A percentile compares a stretch with the other conserved stretches of the same genome.
phyloP scores from a whole-genome alignment of 1,140 invertebrate genomes.

The Nephotettix cincticeps region DNA sequence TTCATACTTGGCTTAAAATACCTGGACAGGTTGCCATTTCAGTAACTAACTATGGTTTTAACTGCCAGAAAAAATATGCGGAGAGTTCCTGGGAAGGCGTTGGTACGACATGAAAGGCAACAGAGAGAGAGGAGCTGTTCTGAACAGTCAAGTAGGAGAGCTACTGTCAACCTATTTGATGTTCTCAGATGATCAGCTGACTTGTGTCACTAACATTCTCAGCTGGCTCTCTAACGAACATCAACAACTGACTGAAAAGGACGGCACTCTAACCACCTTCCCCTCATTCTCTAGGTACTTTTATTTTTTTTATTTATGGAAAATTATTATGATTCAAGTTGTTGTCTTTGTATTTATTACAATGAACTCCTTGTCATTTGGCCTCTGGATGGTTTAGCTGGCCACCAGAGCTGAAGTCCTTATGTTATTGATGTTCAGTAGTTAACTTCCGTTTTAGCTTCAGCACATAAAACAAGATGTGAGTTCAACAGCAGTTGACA shows the following conservation, averaged over 20 bases:
- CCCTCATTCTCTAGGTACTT: conserved; percentile 42
- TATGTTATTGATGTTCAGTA: background rate
- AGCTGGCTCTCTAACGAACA: conserved; percentile 36
- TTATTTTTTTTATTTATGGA: background rate
- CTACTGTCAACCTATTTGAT: conserved; percentile 36
- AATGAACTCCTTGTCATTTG: too few species aligned
- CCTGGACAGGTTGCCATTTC: too few species aligned
- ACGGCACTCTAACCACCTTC: conserved; percentile 37
- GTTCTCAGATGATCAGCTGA: conserved; percentile 26
- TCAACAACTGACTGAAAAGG: conserved; percentile 33
- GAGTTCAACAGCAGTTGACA: too few species aligned
- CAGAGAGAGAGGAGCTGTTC: conserved; percentile 52
- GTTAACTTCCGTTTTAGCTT: too few species aligned
- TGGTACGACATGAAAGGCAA: conserved; percentile 56
- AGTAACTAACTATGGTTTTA: too few species aligned
- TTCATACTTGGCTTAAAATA: too few species aligned
- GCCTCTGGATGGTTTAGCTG: too few species aligned
- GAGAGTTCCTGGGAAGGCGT: conserved; percentile 52
- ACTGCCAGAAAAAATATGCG: conserved; percentile 50
- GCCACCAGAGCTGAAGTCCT: background rate
- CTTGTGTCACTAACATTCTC: conserved; percentile 30
- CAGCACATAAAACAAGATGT: too few species aligned
- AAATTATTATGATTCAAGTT: background rate
- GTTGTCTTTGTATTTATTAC: background rate
- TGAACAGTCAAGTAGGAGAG: conserved; percentile 54